These are phyloP conservation scores for Caenorhabditis sp. DNA, from an alignment of 2,888 invertebrate genomes.

Conservation along the genomic window DNA sequence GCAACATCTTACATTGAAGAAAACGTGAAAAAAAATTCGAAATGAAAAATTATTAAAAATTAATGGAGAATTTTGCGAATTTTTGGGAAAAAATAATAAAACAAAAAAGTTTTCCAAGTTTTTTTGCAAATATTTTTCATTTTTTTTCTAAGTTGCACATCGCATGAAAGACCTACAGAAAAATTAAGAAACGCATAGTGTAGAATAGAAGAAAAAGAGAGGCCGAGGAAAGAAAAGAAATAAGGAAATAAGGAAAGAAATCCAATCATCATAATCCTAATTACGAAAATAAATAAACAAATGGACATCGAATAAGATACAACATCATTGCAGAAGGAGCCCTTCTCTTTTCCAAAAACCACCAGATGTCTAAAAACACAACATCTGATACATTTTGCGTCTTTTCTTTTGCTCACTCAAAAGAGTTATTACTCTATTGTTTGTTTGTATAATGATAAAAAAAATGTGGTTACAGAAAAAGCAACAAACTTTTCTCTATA, in stretches of 20 bases:
- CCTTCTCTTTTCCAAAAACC: no score
- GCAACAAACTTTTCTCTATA: not conserved
- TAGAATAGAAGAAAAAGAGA: no score
- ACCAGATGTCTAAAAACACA: not conserved
- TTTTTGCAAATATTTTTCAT: no score
- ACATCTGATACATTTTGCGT: not conserved
- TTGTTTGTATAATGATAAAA: not conserved
- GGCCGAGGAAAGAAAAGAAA: not conserved
- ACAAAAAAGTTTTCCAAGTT: no score
- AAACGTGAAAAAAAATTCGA: no score
- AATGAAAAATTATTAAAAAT: no score
- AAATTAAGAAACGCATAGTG: no score
- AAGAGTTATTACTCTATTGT: not conserved
- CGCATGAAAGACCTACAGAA: no score
- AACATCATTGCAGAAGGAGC: not conserved
- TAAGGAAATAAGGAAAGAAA: not conserved
- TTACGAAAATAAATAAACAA: not conserved
- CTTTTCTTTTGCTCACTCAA: not conserved
- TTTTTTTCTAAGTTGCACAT: no score
- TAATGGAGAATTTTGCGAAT: no score
- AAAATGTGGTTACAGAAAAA: not conserved
- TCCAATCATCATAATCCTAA: not conserved
- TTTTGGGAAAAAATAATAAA: no score
- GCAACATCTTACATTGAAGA: no score
- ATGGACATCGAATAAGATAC: not conserved